Base-by-base conservation (phyloP, 2,888 invertebrate genomes). In the Tenthredo scrophulariae region DNA sequence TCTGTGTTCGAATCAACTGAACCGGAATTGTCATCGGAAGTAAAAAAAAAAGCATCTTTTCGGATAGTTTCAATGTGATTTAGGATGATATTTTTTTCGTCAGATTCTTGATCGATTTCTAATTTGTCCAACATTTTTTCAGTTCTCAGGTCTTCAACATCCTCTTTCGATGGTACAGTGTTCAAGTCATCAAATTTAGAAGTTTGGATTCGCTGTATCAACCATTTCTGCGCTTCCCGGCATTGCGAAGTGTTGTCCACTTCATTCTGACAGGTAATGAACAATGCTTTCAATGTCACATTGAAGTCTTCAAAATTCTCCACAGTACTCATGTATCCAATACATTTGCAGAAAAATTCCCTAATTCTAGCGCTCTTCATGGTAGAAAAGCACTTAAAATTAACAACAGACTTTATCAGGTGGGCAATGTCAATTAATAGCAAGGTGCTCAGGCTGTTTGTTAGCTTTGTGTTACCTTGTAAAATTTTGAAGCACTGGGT, bases 1-100 rank as follows among this genome's bases (percentile, higher is more conserved):
- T 79, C 58, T n/a, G 58, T 54, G 26, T 79, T 58, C 18, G 62
- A 79, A 33, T 79, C 79, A n/a, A 54, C 58, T 33, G 54, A 79
- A 46, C 15, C 29, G 6, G 40, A 22, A 72, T 29, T 70, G 70
- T 70, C 7, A 37, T 70, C 33, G 46, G 46, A 13, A 22, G 7
- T 75, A 43, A n/a, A 43, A 74, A 43, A 43, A 40, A 74, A 43
- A 37, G 77, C 77, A 10, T 50, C 77, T 29, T 46, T 77, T 77
- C 50, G 18, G 29, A 77, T 46, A 18, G 77, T 72, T 40, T 77
- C 77, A 29, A 77, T 77, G 29, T 77, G 54, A 26, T 77, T n/a
- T n/a, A 50, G 18, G 7, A 77, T 75, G 1, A 50, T 50, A 50
- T 77, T 77, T 77, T 77, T 15, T 50, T 50, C 29, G 13, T 77